phyloP scores from a whole-genome alignment of 1,140 invertebrate species.

The Papilio machaon region DNA sequence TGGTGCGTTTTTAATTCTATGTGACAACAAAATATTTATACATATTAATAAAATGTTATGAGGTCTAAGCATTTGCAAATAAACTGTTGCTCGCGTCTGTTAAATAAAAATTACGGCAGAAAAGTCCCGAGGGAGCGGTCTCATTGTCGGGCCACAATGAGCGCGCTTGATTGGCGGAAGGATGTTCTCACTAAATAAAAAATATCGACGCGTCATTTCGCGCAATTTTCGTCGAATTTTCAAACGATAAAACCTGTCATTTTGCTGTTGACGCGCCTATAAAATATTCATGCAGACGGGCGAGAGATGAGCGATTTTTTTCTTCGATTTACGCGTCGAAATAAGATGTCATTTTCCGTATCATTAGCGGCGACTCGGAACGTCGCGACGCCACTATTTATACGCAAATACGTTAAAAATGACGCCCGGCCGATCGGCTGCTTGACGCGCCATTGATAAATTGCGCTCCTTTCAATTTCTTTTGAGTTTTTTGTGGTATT shows the following conservation, averaged over 20 bases:
- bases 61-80: conserved; percentile 64
- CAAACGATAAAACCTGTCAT: conserved; percentile 82
- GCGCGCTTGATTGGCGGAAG: conserved; percentile 80
- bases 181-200: conserved; percentile 81
- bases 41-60: conserved; percentile 25
- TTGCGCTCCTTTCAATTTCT: conserved; percentile 74
- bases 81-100: conserved; percentile 76
- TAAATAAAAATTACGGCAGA: conserved; percentile 78
- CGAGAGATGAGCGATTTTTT: conserved; percentile 80
- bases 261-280: conserved; percentile 80
- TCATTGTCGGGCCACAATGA: conserved; percentile 77
- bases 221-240: conserved; percentile 81
- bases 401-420: conserved; percentile 82
- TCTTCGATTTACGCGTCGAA: conserved; percentile 80
- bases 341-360: conserved; percentile 83
- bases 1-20: conserved; percentile 5
- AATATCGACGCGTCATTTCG: conserved; percentile 81
- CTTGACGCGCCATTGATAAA: conserved; percentile 80
- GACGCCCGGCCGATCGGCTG: conserved; percentile 77
- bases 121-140: conserved; percentile 68
- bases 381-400: conserved; percentile 78
- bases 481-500: conserved; percentile 62
- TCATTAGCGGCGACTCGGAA: conserved; percentile 80
- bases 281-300: conserved; percentile 80
- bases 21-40: background rate